A percentile compares a stretch with the other conserved stretches of the same genome.
Conservation (phyloP, 1,140 invertebrate genomes). For the Venturia canescens region DNA sequence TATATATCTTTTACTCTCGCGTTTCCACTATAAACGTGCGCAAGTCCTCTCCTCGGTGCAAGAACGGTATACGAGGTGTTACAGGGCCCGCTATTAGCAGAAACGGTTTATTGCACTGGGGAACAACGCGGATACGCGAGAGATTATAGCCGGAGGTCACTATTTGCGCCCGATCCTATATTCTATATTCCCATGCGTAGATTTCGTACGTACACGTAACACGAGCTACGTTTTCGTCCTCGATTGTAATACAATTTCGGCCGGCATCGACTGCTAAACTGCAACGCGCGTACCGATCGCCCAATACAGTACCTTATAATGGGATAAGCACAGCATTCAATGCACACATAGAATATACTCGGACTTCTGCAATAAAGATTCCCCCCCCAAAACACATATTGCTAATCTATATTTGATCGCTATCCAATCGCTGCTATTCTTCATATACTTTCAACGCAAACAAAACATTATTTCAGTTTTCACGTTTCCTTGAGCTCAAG, state of each 20-base stretch:
- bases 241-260: conserved; percentile 30
- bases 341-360: background rate
- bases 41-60: conserved; percentile 62
- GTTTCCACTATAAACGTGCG: conserved; percentile 69
- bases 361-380: background rate
- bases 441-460: too few relatives aligned
- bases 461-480: too few relatives aligned
- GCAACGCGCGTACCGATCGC: background rate
- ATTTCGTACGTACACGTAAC: conserved; percentile 7
- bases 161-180: conserved; percentile 18
- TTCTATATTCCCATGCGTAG: conserved; percentile 11
- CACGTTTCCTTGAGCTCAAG: too few relatives aligned
- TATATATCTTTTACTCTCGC: conserved; percentile 32
- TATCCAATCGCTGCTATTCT: too few relatives aligned
- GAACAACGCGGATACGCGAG: conserved; percentile 62
- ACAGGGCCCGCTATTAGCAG: conserved; percentile 71
- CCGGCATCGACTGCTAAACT: background rate
- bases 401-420: too few relatives aligned
- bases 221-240: background rate
- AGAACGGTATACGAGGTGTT: conserved; percentile 58
- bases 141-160: conserved; percentile 44
- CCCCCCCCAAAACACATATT: too few relatives aligned
- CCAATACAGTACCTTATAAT: background rate
- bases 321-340: conserved; percentile 3
- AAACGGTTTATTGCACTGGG: conserved; percentile 73